These are phyloP conservation scores for Cyaniris semiargus DNA, from an alignment of 2,888 invertebrate species.

Conservation along the genomic window DNA sequence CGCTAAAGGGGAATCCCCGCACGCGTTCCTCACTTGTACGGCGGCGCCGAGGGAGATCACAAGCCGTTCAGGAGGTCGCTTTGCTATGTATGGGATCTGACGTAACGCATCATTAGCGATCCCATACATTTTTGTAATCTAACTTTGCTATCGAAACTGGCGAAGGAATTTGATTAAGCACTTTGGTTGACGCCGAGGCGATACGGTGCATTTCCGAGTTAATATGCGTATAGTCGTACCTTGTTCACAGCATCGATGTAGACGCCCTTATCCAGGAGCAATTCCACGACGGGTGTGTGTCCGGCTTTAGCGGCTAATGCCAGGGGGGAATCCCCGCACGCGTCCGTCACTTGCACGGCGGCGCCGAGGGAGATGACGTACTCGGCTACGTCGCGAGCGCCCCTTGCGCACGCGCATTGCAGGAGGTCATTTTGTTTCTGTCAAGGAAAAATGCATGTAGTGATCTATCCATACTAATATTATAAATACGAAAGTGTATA, in stretches of 20 bases:
- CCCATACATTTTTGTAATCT: neutral
- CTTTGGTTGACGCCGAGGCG: no score
- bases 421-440: slow-evolving; percentile 86
- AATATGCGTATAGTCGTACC: slow-evolving; percentile 63
- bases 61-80: no score
- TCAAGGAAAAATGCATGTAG: slow-evolving; percentile 10
- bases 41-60: slow-evolving; percentile 83
- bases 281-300: slow-evolving; percentile 82
- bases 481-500: no score
- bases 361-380: slow-evolving; percentile 83
- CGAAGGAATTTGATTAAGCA: no score
- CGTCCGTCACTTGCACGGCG: slow-evolving; percentile 83
- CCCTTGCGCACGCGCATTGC: slow-evolving; percentile 88
- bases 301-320: slow-evolving; percentile 89
- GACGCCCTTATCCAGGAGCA: slow-evolving; percentile 85
- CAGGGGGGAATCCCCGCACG: slow-evolving; percentile 86
- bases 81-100: no score
- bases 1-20: slow-evolving; percentile 87
- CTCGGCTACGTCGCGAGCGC: slow-evolving; percentile 74
- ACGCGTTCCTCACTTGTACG: slow-evolving; percentile 83
- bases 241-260: slow-evolving; percentile 85
- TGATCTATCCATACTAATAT: no score
- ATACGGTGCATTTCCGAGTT: no score
- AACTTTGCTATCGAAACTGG: no score
- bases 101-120: no score